phyloP scores from a whole-genome alignment of 1,140 invertebrate species.

The Cardiocondyla obscurior region DNA sequence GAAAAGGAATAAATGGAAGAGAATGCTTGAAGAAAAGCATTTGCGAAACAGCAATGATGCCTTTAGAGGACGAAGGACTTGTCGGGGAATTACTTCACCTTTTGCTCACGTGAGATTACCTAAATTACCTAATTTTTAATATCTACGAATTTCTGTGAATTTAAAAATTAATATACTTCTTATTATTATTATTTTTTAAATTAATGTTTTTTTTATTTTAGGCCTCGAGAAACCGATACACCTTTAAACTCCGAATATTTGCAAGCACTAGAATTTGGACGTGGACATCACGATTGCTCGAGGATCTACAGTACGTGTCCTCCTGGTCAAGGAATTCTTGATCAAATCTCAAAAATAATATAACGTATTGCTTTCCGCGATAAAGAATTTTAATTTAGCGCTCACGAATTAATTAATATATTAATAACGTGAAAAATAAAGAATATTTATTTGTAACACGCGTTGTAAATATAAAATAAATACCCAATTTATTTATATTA shows the following conservation, averaged over 20 bases:
- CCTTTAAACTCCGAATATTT: constrained; percentile 75
- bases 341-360: constrained; percentile 71
- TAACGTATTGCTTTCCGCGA: no score
- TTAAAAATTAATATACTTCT: background rate
- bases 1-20: constrained; percentile 74
- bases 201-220: constrained; percentile 69
- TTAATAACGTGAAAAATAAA: no score
- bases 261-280: constrained; percentile 75
- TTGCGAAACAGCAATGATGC: constrained; percentile 81
- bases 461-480: no score
- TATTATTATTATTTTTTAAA: no score
- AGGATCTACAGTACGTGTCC: constrained; percentile 76
- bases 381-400: no score
- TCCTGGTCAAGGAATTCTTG: constrained; percentile 78
- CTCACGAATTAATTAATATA: background rate
- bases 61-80: constrained; percentile 82
- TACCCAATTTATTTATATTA: no score
- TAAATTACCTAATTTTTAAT: background rate
- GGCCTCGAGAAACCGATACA: constrained; percentile 75
- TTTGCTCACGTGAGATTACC: constrained; percentile 81
- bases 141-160: no score
- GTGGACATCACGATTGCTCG: constrained; percentile 75
- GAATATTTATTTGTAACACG: no score
- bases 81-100: constrained; percentile 84
- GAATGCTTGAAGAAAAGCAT: constrained; percentile 83